Percentiles rank a stretch among this genome's conserved stretches.
These are phyloP conservation scores for Melipona bicolor DNA, from an alignment of 2,888 invertebrate genomes.

Conservation along the genomic window DNA sequence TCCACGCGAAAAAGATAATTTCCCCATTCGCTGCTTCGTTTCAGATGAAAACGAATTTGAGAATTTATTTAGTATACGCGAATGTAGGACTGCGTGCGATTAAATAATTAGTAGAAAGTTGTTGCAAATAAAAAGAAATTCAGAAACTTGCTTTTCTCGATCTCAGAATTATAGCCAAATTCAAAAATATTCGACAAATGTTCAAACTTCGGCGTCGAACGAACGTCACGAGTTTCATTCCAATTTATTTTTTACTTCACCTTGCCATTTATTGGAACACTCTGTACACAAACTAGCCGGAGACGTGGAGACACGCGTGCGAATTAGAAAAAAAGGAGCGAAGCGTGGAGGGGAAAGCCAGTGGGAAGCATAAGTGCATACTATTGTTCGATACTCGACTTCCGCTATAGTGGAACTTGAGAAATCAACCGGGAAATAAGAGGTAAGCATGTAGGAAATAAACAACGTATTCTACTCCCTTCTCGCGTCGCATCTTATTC, in stretches of 20 bases:
- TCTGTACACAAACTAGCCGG: neutral
- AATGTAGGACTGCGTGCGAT: too few relatives aligned
- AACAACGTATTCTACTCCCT: conserved; percentile 31
- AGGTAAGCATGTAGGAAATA: conserved; percentile 21
- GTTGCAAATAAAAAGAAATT: too few relatives aligned
- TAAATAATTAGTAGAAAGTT: too few relatives aligned
- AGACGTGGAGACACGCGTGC: too few relatives aligned
- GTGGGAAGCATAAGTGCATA: conserved; percentile 28
- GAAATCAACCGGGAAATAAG: conserved; percentile 33
- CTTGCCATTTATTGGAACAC: neutral
- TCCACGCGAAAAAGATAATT: neutral
- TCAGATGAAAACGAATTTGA: neutral
- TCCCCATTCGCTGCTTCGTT: neutral
- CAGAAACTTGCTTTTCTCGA: too few relatives aligned
- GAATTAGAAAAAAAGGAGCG: neutral
- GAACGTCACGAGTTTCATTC: too few relatives aligned
- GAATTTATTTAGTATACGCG: neutral
- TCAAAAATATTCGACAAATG: too few relatives aligned
- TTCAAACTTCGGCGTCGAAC: too few relatives aligned
- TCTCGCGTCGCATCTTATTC: conserved; percentile 27
- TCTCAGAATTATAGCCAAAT: too few relatives aligned
- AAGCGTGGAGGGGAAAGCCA: too few relatives aligned
- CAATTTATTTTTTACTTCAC: too few relatives aligned
- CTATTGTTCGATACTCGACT: conserved; percentile 32
- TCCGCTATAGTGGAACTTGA: neutral